A percentile compares a stretch with the other conserved stretches of the same genome.
phyloP scores from a whole-genome alignment of 2,797 vertebrate species.

The Peromyscus aztecus region DNA sequence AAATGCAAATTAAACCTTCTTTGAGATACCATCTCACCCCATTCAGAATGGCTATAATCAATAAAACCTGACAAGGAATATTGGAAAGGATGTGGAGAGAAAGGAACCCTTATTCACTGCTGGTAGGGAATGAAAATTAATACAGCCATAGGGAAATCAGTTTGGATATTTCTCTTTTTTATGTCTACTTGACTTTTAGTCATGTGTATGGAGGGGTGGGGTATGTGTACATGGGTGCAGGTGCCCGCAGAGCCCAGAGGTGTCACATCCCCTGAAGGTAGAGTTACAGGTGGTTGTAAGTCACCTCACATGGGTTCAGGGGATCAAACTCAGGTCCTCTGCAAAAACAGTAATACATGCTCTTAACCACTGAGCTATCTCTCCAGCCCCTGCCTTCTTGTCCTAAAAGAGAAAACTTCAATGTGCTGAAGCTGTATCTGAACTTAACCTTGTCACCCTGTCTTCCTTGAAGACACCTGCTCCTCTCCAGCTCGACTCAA shows the following conservation, averaged over 20 bases:
- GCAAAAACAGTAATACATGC: background rate
- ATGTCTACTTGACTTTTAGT: background rate
- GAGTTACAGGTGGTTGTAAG: background rate
- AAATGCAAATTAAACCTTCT: background rate
- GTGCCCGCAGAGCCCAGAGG: background rate
- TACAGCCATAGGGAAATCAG: no score
- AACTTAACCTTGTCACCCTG: background rate
- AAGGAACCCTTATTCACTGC: background rate
- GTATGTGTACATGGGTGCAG: background rate
- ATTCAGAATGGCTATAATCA: background rate
- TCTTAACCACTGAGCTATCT: background rate
- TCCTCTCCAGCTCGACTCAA: background rate
- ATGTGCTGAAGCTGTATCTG: background rate
- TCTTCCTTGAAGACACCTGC: background rate
- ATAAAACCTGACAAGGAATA: background rate
- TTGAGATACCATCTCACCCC: background rate
- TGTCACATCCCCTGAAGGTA: background rate
- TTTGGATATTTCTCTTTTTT: background rate
- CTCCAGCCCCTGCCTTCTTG: background rate
- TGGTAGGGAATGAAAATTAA: background rate
- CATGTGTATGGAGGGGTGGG: background rate
- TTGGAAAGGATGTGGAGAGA: background rate
- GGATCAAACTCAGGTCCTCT: background rate
- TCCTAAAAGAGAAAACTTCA: background rate
- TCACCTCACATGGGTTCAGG: background rate